Base-by-base conservation (phyloP, 2,797 vertebrate genomes). In the Macropus fuliginosus region DNA sequence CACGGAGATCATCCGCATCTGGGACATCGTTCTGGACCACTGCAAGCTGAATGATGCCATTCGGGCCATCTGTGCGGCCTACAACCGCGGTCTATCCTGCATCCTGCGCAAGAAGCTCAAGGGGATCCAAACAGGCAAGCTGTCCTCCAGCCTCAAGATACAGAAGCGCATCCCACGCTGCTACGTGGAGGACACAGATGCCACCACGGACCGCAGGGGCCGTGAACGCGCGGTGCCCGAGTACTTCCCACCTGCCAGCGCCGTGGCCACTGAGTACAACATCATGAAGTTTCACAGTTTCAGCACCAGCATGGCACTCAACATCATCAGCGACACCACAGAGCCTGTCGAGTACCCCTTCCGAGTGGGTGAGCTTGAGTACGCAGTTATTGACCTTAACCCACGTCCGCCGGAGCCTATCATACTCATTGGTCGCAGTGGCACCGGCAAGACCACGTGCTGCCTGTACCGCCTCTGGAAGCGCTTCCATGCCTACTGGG, bases 231-330 rank as follows among this genome's bases (percentile, higher is more conserved):
- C 11, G 10, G 14, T 98, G 11, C 97, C 98, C 0, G 98, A 99
- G 94, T 99, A 99, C 93, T 99, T 98, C 93, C 99, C 99, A 12
- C 99, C 99, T 1, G 99, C 99, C 90, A 99, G 99, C 55, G 97
- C 98, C 0, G 98, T 98, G 91, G 98, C 99, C 95, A 97, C 99
- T 0, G 99, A 99, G 93, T 99, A 98, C 91, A 99, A 98, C 91
- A 99, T 99, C 93, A 99, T 99, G 98, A 99, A 99, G 95, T 99
- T 99, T 95, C 99, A 99, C 95, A 99, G 99, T 96, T 99, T 99
- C 97, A 99, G 99, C 97, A 99, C 98, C 90, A 98, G 98, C 96
- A 99, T 99, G 99, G 99, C 98, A 0, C 98, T 98, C 90, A 99
- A 99, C 96, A 99, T 99, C 95, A 98, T 99, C 90, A 98, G 97